Conservation (phyloP, 2,888 invertebrate genomes). For the Drosophila eohydei region DNA sequence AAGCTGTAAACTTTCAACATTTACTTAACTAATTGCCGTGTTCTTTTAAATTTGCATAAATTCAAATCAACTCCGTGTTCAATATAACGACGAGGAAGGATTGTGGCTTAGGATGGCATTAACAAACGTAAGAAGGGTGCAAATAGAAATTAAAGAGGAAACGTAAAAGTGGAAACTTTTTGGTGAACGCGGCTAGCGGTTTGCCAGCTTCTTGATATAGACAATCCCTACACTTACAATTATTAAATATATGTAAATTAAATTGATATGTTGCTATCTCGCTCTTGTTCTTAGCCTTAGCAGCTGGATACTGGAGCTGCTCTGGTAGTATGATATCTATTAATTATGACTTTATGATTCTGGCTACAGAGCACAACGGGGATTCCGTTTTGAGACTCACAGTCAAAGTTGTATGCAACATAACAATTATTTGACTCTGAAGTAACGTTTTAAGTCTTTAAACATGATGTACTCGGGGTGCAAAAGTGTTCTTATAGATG, state of each 20-base stretch:
- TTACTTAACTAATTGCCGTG: slow-evolving; percentile 84
- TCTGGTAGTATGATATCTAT: slow-evolving; percentile 4
- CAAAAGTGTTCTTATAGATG: neutral
- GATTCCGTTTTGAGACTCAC: slow-evolving; percentile 15
- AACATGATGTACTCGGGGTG: neutral
- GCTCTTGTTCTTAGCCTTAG: neutral
- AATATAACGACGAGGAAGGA: slow-evolving; percentile 27
- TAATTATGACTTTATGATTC: slow-evolving; percentile 14
- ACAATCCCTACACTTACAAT: slow-evolving; percentile 2
- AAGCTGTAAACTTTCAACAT: slow-evolving; percentile 63
- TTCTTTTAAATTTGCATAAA: slow-evolving; percentile 78
- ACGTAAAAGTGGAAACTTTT: slow-evolving; percentile 5
- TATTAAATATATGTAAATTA: slow-evolving; percentile 7
- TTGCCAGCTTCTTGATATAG: neutral
- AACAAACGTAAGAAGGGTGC: slow-evolving; percentile 6
- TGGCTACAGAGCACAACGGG: slow-evolving; percentile 29
- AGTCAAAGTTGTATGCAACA: neutral
- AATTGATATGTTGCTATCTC: neutral
- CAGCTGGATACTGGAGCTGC: no score
- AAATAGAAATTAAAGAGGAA: slow-evolving; percentile 5
- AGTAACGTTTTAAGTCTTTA: neutral
- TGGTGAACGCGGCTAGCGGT: neutral
- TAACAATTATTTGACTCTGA: slow-evolving; percentile 8
- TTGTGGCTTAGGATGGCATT: slow-evolving; percentile 48
- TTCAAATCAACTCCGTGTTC: slow-evolving; percentile 56